A percentile compares a stretch with the other conserved stretches of the same genome.
Evolutionary conservation across 2,888 invertebrate genomes (phyloP).

Genomic region (Volucella zonaria): DNA sequence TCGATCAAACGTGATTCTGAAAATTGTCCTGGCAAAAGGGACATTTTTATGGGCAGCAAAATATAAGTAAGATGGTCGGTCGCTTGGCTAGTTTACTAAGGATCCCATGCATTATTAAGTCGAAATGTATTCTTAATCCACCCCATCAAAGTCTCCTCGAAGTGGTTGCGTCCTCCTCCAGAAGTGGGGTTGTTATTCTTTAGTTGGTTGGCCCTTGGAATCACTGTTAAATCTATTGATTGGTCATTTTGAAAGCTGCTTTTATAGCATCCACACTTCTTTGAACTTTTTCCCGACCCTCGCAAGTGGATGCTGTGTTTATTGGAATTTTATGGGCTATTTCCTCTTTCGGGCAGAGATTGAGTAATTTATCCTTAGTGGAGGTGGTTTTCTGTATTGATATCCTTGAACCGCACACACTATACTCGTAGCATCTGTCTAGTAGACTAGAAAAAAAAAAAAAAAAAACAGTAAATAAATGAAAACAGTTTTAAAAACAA

Average conservation of each 20-base stretch:
- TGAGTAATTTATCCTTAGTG: slow-evolving; percentile 53
- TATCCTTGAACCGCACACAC: slow-evolving; percentile 4
- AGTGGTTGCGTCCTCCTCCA: neutral
- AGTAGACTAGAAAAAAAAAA: neutral
- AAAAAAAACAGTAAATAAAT: no score
- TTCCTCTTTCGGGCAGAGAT: slow-evolving; percentile 44
- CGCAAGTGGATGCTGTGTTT: slow-evolving; percentile 39
- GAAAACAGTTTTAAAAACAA: slow-evolving; percentile 8
- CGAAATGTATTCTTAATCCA: slow-evolving; percentile 51
- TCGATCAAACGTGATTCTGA: slow-evolving; percentile 58
- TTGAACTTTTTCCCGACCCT: slow-evolving; percentile 31
- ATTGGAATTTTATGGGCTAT: slow-evolving; percentile 57
- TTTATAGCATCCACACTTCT: slow-evolving; percentile 45
- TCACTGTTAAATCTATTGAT: slow-evolving; percentile 65
- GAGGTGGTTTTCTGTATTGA: neutral
- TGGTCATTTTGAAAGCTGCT: slow-evolving; percentile 44
- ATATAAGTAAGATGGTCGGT: slow-evolving; percentile 31
- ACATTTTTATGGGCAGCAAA: slow-evolving; percentile 51
- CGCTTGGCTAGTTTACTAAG: slow-evolving; percentile 17
- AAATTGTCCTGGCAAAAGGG: slow-evolving; percentile 41
- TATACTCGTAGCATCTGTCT: slow-evolving; percentile 41
- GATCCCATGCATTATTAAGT: slow-evolving; percentile 65
- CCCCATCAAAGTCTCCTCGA: neutral
- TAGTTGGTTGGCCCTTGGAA: neutral
- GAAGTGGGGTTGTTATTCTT: slow-evolving; percentile 9